Conservation (phyloP, 2,888 invertebrate genomes). For the Sphaerolaimus hirsutus region DNA sequence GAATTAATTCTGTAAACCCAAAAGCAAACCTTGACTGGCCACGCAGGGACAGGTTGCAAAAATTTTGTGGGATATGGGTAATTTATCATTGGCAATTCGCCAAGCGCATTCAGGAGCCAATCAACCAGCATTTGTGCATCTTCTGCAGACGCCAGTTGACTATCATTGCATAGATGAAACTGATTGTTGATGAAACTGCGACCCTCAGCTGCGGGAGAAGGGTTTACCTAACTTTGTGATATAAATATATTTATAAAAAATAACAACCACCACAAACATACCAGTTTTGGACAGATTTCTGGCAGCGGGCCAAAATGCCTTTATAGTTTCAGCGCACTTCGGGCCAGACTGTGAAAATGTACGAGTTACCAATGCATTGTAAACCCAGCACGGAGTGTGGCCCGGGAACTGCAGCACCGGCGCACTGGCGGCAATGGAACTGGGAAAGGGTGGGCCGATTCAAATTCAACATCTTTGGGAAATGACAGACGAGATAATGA, state of each 20-base stretch:
- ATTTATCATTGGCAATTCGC: constrained; percentile 69
- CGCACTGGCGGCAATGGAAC: constrained; percentile 73
- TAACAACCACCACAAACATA: constrained; percentile 22
- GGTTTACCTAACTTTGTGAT: not conserved
- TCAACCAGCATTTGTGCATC: constrained; percentile 38
- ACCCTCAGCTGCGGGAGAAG: constrained; percentile 40
- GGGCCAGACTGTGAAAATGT: constrained; percentile 39
- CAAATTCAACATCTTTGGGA: constrained; percentile 2
- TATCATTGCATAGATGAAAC: constrained; percentile 45
- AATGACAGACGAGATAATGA: not conserved
- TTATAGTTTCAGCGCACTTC: constrained; percentile 46
- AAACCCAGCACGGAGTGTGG: constrained; percentile 51
- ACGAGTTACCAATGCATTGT: constrained; percentile 49
- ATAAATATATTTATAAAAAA: not conserved
- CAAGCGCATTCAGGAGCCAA: constrained; percentile 48
- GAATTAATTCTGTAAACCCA: no score
- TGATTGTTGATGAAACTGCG: constrained; percentile 42
- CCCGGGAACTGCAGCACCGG: constrained; percentile 64
- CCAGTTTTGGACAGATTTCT: constrained; percentile 33
- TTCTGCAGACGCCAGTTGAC: constrained; percentile 34
- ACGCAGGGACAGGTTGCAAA: constrained; percentile 46
- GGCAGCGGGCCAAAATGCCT: constrained; percentile 50
- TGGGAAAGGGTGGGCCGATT: constrained; percentile 22
- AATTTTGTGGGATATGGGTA: constrained; percentile 73
- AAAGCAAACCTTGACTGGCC: constrained; percentile 49